Percentiles rank a stretch among this genome's conserved stretches.
Evolutionary conservation across 1,140 invertebrate genomes (phyloP).

Genomic region (Aphidius ervi): DNA sequence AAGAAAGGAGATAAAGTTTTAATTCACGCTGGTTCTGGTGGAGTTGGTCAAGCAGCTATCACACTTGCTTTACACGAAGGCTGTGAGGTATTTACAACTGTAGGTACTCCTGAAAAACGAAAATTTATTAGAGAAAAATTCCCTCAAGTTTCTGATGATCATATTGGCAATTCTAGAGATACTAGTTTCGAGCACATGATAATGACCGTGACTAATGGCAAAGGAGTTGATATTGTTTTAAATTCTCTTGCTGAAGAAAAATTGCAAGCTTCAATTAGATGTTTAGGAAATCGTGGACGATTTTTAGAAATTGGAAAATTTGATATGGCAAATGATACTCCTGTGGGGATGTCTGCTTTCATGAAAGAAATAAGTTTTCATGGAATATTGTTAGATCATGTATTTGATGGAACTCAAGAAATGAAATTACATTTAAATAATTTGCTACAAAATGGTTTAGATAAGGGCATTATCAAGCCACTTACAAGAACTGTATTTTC

Average conservation of each 20-base stretch:
- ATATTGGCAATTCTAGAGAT: conserved; percentile 71
- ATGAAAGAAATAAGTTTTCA: conserved; percentile 77
- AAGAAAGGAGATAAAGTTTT: conserved; percentile 62
- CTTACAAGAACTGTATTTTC: conserved; percentile 48
- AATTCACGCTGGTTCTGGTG: conserved; percentile 73
- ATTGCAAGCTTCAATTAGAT: conserved; percentile 72
- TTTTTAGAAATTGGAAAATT: conserved; percentile 79
- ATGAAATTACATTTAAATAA: conserved; percentile 32
- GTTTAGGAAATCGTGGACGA: conserved; percentile 63
- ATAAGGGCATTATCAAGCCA: conserved; percentile 52
- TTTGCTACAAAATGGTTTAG: conserved; percentile 56
- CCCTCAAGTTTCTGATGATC: conserved; percentile 61
- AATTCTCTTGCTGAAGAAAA: conserved; percentile 78
- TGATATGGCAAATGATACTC: conserved; percentile 63
- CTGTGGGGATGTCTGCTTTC: conserved; percentile 71
- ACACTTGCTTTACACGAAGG: conserved; percentile 60
- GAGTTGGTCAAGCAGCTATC: conserved; percentile 78
- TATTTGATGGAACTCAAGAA: conserved; percentile 52
- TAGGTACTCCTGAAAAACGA: conserved; percentile 67
- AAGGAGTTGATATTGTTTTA: conserved; percentile 72
- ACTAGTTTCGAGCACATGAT: conserved; percentile 68
- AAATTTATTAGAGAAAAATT: conserved; percentile 64
- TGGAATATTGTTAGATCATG: conserved; percentile 65
- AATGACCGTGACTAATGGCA: conserved; percentile 57
- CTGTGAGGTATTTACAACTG: conserved; percentile 69